Evolutionary conservation across 2,888 invertebrate genomes (phyloP), one percentile per base, ranked within the genome.

Genomic region (Megastigmus dorsalis): DNA sequence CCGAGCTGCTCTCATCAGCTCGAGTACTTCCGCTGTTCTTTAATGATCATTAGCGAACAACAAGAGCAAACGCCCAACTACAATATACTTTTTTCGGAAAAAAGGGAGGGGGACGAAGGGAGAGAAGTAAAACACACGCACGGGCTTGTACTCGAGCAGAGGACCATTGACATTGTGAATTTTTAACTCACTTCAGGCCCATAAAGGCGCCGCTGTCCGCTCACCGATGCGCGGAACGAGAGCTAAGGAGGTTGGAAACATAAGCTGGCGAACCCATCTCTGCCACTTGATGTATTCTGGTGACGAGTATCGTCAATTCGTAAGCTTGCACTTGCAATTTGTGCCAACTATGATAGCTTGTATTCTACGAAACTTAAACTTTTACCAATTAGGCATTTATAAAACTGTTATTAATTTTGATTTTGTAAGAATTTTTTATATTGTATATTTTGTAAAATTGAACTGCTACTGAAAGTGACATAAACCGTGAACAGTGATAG

Each of bases 21-120:
- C n/a, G n/a, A n/a, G n/a, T n/a, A n/a, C n/a, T n/a, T n/a, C n/a
- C n/a, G n/a, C n/a, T n/a, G 28, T 77, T 65, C 52, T 76, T 80
- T 79, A 79, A 79, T 78, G 79, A 78, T 80, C 81, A 76, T 82
- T 81, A 80, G 75, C 60, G 76, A 76, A 41, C 74, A 70, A 60
- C 74, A 41, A 77, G 70, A 67, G 43, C 13, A 45, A 57, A 68
- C 43, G 38, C 33, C 28, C 41, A 5, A 41, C 43, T 57, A 70
- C 68, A 70, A 50, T 63, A 38, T 55, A 36, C 52, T 33, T 7
- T 18, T 15, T 38, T 38, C 13, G 6, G 3, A 10, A 10, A 13
- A 2, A 2, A 2, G 6, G 6, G 13, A 20, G 55, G 30, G 26
- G 13, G n/a, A n/a, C n/a, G n/a, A n/a, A n/a, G n/a, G n/a, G n/a